Base-by-base conservation (phyloP, 2,113 vertebrate species). In the Elgaria multicarinata region DNA sequence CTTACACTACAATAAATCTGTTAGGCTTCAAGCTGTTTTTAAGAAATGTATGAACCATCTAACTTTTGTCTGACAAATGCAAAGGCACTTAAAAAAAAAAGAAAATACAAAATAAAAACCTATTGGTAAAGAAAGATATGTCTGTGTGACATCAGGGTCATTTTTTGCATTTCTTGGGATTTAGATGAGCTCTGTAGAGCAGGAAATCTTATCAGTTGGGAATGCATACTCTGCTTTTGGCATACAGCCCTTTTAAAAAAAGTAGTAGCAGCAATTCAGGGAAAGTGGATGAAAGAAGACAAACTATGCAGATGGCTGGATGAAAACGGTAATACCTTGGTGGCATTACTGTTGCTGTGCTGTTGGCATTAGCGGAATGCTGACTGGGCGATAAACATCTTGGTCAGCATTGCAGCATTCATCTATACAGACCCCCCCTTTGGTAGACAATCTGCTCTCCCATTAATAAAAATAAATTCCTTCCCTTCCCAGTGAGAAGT, bases 391-490 rank as follows among this genome's bases (percentile, higher is more conserved):
- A 5, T 44, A 81, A 72, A 33, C 67, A 86, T n/a, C 86, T 92
- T 90, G 18, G 0, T 81, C 91, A 88, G 82, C 66, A 33, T 39
- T 67, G 78, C 33, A 24, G 78, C 79, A 36, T 81, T 28, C 33
- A 80, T 86, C 86, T 69, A 91, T 14, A 50, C 31, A 85, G 8
- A 10, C 31, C 67, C 66, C 31, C 31, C 9, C 69, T 36, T 89
- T 85, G 83, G 72, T 82, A 87, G 91, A 92, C 85, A 92, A 89
- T 77, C 92, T 92, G 79, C 55, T 14, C 76, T 90, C 93, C 39
- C 55, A 78, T 90, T 1, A 76, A 87, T 88, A 89, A 76, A n/a
- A 1, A 81, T 81, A n/a, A 39, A 58, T 58, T n/a, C 55, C 53
- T 39, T 36, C n/a, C 33, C 28, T 81, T 62, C 58, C 53, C 53